Evolutionary conservation across 2,888 invertebrate species (phyloP), one percentile per base, ranked within the genome.

Genomic region (Dascillus cervinus): DNA sequence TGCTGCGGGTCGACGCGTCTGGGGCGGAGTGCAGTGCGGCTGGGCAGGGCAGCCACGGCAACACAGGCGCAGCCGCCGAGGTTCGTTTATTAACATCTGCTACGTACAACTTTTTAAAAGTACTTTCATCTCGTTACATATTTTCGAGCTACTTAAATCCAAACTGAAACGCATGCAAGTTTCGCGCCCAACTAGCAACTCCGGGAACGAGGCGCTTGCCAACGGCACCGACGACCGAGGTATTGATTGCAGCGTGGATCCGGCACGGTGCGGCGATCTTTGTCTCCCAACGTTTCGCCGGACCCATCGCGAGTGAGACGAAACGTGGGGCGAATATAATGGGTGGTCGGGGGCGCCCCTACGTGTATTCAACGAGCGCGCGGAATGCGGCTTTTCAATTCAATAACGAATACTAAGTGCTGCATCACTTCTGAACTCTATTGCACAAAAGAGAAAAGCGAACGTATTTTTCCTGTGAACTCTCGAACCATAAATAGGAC

Each of bases 1-100:
- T 40, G 39, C 44, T 41, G 48, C 49, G 48, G 45, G 43, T 49
- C 45, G 47, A 43, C 49, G 45, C 47, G 53, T 51, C 52, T 52
- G 51, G 50, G 61, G 63, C 56, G 64, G 57, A 47, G 49, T 48
- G 51, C 52, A 47, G 49, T 40, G 56, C 47, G 53, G 49, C 49
- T 47, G 53, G 50, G 53, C 52, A 60, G 64, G 66, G 66, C 63
- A 56, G 43, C 37, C 29, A 33, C 39, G 45, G 43, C 41, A 47
- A 43, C 46, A 41, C 37, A 38, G 43, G 52, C 51, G 53, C 53
- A 49, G 49, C 43, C 52, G 49, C 50, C 38, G 39, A 45, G 37
- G 43, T 39, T 30, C 21, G 30, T 29, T 27, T 32, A 35, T 29
- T 32, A 33, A 41, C 41, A 39, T 37, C 40, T 37, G 37, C 40